phyloP scores from a whole-genome alignment of 1,140 invertebrate species.

The Drosophila lini region DNA sequence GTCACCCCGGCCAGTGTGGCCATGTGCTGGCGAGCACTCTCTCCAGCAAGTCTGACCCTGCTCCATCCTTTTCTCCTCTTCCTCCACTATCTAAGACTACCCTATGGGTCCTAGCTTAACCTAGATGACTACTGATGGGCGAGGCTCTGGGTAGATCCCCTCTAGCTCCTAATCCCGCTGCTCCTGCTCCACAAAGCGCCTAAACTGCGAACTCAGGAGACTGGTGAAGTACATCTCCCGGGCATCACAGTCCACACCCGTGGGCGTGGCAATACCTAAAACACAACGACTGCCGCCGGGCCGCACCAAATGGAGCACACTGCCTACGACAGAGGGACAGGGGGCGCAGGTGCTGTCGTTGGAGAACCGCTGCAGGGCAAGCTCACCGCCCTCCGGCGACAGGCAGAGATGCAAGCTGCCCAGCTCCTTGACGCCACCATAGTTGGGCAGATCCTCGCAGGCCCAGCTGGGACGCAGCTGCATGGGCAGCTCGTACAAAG shows the following conservation, averaged over 20 bases:
- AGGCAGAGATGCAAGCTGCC: conserved; percentile 34
- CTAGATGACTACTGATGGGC: conserved; percentile 4
- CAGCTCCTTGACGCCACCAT: conserved; percentile 16
- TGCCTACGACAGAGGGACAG: conserved; percentile 55
- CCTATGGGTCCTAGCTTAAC: conserved; percentile 5
- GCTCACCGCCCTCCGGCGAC: conserved; percentile 12
- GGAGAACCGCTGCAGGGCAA: conserved; percentile 14
- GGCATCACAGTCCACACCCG: conserved; percentile 37
- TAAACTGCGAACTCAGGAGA: conserved; percentile 35
- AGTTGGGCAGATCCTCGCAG: conserved; percentile 40
- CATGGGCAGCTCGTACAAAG: conserved; percentile 67
- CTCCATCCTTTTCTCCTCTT: neutral
- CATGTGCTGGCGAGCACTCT: neutral
- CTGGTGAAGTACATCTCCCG: conserved; percentile 60
- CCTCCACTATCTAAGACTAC: neutral
- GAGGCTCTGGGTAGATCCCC: neutral
- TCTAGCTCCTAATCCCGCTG: neutral
- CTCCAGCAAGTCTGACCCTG: conserved; percentile 3
- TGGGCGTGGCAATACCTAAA: conserved; percentile 65
- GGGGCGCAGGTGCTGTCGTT: conserved; percentile 37
- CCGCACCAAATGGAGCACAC: conserved; percentile 54
- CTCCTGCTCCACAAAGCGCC: conserved; percentile 51
- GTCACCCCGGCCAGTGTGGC: neutral
- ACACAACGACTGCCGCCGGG: conserved; percentile 59
- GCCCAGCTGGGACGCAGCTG: conserved; percentile 50